Evolutionary conservation across 2,113 vertebrate species (phyloP).

Genomic region (Donacobius atricapilla): DNA sequence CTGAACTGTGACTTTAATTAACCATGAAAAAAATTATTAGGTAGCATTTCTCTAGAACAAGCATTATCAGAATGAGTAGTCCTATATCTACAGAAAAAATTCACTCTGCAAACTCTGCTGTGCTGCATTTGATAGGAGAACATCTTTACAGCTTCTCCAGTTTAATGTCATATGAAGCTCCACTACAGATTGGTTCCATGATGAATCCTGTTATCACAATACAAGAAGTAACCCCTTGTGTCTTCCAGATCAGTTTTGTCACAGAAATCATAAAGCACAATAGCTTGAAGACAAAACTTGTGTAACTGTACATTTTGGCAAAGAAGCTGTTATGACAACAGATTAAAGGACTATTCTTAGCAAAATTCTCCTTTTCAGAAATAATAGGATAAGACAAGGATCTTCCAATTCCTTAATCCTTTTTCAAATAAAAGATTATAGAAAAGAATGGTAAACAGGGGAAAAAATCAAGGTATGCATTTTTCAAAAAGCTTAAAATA

Average conservation of each 20-base stretch:
- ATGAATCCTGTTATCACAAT: slow-evolving; percentile 7
- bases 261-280: background rate
- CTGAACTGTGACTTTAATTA: background rate
- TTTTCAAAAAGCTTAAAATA: background rate
- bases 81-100: background rate
- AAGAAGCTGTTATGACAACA: background rate
- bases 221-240: background rate
- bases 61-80: background rate
- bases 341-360: slow-evolving; percentile 43
- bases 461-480: background rate
- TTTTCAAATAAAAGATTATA: background rate
- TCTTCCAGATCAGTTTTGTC: slow-evolving; percentile 4
- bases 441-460: background rate
- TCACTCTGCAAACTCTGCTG: background rate
- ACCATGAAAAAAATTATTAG: background rate
- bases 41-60: background rate
- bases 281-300: background rate
- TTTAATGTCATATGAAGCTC: background rate
- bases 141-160: background rate
- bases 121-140: background rate
- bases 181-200: background rate
- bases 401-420: slow-evolving; percentile 15
- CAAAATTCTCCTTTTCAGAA: slow-evolving; percentile 18
- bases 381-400: slow-evolving; percentile 20
- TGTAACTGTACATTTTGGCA: background rate